Percentiles rank a stretch among this genome's conserved stretches.
Conservation (phyloP, 2,113 vertebrate genomes). For the Clinocottus analis region DNA sequence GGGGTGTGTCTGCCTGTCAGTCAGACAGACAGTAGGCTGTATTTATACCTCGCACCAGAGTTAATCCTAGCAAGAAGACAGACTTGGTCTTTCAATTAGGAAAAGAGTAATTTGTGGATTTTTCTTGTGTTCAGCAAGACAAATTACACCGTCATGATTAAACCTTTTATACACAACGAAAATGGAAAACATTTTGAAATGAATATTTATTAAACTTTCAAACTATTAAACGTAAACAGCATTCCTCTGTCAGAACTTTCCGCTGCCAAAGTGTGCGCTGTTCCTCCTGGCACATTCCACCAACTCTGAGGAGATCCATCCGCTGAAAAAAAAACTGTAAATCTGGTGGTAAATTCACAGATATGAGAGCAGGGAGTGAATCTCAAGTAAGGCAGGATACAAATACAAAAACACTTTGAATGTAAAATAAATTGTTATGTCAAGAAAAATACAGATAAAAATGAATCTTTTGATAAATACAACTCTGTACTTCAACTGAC, state of each 20-base stretch:
- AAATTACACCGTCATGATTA: constrained; percentile 44
- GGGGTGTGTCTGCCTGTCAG: constrained; percentile 50
- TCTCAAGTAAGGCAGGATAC: neutral
- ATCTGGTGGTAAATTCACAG: constrained; percentile 15
- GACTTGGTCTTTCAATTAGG: constrained; percentile 56
- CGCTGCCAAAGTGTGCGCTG: constrained; percentile 43
- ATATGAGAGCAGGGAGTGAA: constrained; percentile 6
- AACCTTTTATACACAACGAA: constrained; percentile 44
- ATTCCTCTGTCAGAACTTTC: constrained; percentile 60
- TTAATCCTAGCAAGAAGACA: constrained; percentile 63
- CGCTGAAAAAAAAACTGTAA: constrained; percentile 20
- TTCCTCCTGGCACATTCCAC: constrained; percentile 51
- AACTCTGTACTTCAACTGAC: neutral
- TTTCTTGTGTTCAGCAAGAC: constrained; percentile 38
- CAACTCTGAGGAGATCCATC: constrained; percentile 22
- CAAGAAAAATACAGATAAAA: constrained; percentile 8
- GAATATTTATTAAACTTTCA: constrained; percentile 72
- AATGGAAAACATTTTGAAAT: constrained; percentile 66
- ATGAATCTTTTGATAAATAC: constrained; percentile 13
- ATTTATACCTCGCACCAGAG: constrained; percentile 64
- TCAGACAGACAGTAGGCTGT: constrained; percentile 55
- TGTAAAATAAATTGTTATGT: constrained; percentile 23
- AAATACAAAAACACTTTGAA: constrained; percentile 10
- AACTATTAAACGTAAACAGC: constrained; percentile 70
- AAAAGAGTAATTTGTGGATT: constrained; percentile 48